Evolutionary conservation across 2,888 invertebrate species (phyloP).

Genomic region (Rhimphoctona megacephalus): DNA sequence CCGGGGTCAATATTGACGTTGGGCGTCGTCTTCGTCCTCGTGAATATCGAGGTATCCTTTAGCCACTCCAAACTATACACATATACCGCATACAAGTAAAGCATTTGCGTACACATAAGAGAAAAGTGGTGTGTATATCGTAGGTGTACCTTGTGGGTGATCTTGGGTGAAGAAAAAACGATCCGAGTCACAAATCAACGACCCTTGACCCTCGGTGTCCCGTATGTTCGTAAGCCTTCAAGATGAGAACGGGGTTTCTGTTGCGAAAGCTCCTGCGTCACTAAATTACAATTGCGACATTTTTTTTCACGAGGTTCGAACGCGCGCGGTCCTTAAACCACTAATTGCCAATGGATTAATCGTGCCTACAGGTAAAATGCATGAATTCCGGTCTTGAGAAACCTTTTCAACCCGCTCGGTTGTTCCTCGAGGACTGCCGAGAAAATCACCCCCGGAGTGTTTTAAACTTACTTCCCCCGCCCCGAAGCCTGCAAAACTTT

Average conservation of each 20-base stretch:
- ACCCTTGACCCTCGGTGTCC: not conserved
- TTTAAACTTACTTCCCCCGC: slow-evolving; percentile 39
- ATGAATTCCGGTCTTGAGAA: slow-evolving; percentile 5
- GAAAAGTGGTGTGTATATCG: slow-evolving; percentile 1
- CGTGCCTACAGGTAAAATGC: not conserved
- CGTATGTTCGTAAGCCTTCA: not conserved
- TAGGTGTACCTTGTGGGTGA: slow-evolving; percentile 18
- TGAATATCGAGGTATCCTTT: slow-evolving; percentile 64
- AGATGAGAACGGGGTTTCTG: not conserved
- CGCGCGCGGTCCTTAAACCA: not conserved
- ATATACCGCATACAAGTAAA: not conserved
- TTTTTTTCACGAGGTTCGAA: not conserved
- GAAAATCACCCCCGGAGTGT: slow-evolving; percentile 32
- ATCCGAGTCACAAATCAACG: slow-evolving; percentile 3
- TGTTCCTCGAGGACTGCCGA: slow-evolving; percentile 58
- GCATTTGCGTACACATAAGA: not conserved
- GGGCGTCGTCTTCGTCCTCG: slow-evolving; percentile 62
- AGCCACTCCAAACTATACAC: slow-evolving; percentile 13
- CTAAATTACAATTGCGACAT: not conserved
- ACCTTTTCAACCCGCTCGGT: slow-evolving; percentile 56
- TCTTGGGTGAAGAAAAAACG: not conserved
- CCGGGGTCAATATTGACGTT: slow-evolving; percentile 71
- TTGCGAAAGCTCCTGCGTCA: not conserved
- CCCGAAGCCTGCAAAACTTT: slow-evolving; percentile 11
- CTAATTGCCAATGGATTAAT: not conserved